Conservation (phyloP, 2,888 invertebrate species). For the Folsomia manolachei region DNA sequence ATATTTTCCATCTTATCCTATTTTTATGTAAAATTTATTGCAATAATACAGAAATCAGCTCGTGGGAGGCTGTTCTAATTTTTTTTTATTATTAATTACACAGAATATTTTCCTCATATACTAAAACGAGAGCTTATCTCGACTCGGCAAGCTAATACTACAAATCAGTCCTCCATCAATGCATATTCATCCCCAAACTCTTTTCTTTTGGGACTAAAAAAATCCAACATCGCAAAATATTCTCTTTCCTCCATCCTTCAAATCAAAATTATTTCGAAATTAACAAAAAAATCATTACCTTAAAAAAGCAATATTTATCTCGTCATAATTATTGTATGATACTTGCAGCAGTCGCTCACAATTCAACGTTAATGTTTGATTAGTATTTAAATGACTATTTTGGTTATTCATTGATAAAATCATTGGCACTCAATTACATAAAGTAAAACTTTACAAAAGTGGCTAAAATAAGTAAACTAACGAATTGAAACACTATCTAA, state of each 20-base stretch:
- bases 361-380: neutral
- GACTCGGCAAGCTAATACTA: too few species aligned
- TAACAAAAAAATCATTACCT: neutral
- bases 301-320: neutral
- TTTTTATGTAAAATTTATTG: too few species aligned
- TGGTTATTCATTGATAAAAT: neutral
- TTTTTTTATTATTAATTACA: too few species aligned
- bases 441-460: neutral
- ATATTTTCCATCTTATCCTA: too few species aligned
- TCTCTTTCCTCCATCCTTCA: neutral
- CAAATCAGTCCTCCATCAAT: neutral
- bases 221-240: neutral
- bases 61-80: too few species aligned
- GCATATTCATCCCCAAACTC: neutral
- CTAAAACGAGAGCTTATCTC: too few species aligned
- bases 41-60: too few species aligned
- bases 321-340: neutral
- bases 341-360: too few species aligned
- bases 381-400: conserved; percentile 1
- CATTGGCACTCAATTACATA: neutral
- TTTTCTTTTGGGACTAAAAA: neutral
- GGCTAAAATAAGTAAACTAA: too few species aligned
- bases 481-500: too few species aligned
- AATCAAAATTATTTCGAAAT: neutral
- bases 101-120: too few species aligned